Evolutionary conservation across 37 sponge, comb jelly and placozoan species (phyloP).

Genomic region (Bolinopsis microptera): DNA sequence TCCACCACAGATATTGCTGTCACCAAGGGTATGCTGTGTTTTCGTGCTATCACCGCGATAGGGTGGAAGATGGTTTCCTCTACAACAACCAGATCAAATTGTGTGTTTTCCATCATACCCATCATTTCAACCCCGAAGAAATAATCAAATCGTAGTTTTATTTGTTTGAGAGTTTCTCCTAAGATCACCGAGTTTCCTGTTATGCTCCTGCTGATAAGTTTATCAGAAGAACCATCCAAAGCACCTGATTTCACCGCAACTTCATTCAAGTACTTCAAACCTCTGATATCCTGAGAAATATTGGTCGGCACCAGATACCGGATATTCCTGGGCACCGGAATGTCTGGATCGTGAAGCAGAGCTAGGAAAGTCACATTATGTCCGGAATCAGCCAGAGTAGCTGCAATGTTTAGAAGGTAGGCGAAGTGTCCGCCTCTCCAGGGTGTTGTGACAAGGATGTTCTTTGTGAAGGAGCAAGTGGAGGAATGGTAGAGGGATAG

Average conservation of each 20-base stretch:
- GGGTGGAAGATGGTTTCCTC: constrained; percentile 16
- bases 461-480: neutral
- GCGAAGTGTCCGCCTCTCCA: constrained; percentile 26
- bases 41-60: neutral
- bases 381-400: neutral
- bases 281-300: neutral
- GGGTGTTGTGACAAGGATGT: constrained; percentile 11
- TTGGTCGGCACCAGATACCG: neutral
- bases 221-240: neutral
- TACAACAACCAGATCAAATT: neutral
- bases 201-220: neutral
- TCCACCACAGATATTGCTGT: constrained; percentile 27
- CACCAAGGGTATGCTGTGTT: neutral
- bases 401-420: constrained; percentile 3
- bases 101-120: neutral
- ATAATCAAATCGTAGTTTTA: constrained; percentile 9
- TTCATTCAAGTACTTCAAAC: neutral
- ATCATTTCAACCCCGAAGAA: neutral
- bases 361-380: constrained; percentile 31
- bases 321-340: neutral
- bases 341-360: neutral
- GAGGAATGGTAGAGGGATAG: neutral
- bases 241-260: constrained; percentile 34
- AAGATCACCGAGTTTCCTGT: neutral
- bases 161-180: neutral